Base-by-base conservation (phyloP, 2,113 vertebrate species). In the Limnothrissa miodon region DNA sequence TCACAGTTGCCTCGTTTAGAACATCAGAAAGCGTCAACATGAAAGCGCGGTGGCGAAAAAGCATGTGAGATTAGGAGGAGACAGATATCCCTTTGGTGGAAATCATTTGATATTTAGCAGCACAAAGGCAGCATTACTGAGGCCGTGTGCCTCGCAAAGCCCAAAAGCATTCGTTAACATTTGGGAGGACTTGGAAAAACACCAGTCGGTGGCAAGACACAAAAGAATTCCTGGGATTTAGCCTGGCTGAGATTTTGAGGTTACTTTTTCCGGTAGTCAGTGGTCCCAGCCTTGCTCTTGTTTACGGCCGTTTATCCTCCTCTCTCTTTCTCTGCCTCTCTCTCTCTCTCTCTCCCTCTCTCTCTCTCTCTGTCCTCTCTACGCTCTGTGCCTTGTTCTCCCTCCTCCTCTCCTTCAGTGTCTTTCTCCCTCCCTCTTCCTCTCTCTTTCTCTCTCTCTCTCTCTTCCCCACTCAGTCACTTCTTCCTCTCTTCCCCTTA, bases 291-390 rank as follows among this genome's bases (percentile, higher is more conserved):
- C 62, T 36, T 33, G 19, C 29, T 36, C 62, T 70, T 70, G 29
- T 70, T 70, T 70, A 70, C 5, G 25, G 10, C 62, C 10, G 15
- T 70, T 70, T 36, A 36, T 70, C 62, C 62, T 70, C 62, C 62
- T 86, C 90, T n/a, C 23, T 44, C 29, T 46, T 29, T 74, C 39
- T 25, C 21, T 10, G 86, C 36, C 85, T 10, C 78, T 79, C 78
- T 25, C 83, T 85, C 84, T 33, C 83, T 85, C 39, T 80, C 66
- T 9, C 39, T 79, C 45, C 15, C 87, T 83, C 87, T 83, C 83
- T 10, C n/a, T n/a, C 83, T 86, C 80, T 42, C 48, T 85, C 91
- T 89, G 91, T n/a, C 23, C 23, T n/a, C 56, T n/a, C 56, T n/a
- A n/a, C n/a, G n/a, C n/a, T 3, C 4, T 8, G 1, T 56, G 13